Evolutionary conservation across 2,113 vertebrate genomes (phyloP), one percentile per base, ranked within the genome.

Genomic region (Podilymbus podiceps): DNA sequence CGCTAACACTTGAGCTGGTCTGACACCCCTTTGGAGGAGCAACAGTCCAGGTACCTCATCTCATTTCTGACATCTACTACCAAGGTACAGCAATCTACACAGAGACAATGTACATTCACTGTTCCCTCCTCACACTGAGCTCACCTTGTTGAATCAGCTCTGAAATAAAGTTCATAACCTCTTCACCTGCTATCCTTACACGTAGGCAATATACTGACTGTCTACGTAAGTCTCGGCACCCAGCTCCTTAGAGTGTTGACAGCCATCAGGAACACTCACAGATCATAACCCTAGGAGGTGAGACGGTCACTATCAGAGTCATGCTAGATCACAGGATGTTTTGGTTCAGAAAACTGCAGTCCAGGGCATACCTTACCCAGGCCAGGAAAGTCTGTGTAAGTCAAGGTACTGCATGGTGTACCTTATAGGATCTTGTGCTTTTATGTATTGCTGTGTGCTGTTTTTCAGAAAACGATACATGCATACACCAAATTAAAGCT

Each of bases 41-140:
- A 68, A 53, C 33, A 64, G 49, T 7, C 14, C 62, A 69, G 49
- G 38, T 50, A 60, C 71, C 9, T 31, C 11, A 63, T 49, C 44
- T 81, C 23, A 63, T 24, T 55, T 46, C 42, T 62, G 42, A 40
- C 13, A 49, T 14, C 52, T 71, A 21, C 25, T 56, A 28, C 49
- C 19, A 49, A 9, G 6, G 11, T 0, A 0, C 47, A 50, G 35
- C 31, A 47, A 49, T 11, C 22, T 22, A 44, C 17, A 44, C 8
- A n/a, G 30, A 47, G 27, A 38, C 28, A 56, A 78, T 0, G 3
- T 7, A 46, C 12, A 8, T 56, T 49, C 0, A 0, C 62, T 60
- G 31, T 22, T 72, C 19, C 46, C 49, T 74, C 58, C 27, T 52
- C 69, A 28, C 0, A 0, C 14, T 19, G 33, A 79, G 66, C 28